A percentile compares a stretch with the other conserved stretches of the same genome.
phyloP scores from a whole-genome alignment of 2,888 invertebrate genomes.

The Caenorhabditis sp. region DNA sequence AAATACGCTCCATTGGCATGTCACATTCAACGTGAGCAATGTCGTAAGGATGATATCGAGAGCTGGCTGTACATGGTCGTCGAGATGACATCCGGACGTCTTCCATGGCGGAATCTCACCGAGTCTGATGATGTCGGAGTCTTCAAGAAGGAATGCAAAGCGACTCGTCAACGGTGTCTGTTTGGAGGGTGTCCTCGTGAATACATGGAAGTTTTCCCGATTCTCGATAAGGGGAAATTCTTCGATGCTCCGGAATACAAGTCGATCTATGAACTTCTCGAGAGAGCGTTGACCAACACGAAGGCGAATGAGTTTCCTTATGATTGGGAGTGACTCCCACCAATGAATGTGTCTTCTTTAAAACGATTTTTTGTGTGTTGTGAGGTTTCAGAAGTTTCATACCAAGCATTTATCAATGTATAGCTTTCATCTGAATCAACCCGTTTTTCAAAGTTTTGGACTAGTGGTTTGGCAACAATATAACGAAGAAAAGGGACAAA shows the following conservation, averaged over 20 bases:
- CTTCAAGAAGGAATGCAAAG: conserved; percentile 76
- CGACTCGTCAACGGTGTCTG: conserved; percentile 65
- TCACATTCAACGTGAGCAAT: conserved; percentile 74
- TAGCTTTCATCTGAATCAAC: background rate
- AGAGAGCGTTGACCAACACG: conserved; percentile 71
- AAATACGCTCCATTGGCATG: conserved; percentile 75
- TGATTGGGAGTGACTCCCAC: conserved; percentile 69
- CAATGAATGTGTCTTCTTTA: conserved; percentile 7
- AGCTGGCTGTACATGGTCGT: conserved; percentile 79
- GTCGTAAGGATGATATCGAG: conserved; percentile 79
- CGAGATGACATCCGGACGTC: conserved; percentile 70
- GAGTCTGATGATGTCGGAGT: conserved; percentile 74
- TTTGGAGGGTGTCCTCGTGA: conserved; percentile 78
- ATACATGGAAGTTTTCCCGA: conserved; percentile 72
- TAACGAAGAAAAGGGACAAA: background rate
- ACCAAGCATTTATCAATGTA: background rate
- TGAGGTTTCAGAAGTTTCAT: background rate
- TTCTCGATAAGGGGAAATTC: conserved; percentile 75
- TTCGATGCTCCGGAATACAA: conserved; percentile 78
- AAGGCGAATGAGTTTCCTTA: conserved; percentile 74
- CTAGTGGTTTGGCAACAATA: conserved; percentile 26
- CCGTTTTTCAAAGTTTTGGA: conserved; percentile 14
- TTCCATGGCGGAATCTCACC: conserved; percentile 75
- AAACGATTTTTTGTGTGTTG: background rate
- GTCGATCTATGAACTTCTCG: conserved; percentile 72